These are phyloP conservation scores for Leuciscus idus DNA, from an alignment of 2,113 vertebrate species.

Conservation along the genomic window DNA sequence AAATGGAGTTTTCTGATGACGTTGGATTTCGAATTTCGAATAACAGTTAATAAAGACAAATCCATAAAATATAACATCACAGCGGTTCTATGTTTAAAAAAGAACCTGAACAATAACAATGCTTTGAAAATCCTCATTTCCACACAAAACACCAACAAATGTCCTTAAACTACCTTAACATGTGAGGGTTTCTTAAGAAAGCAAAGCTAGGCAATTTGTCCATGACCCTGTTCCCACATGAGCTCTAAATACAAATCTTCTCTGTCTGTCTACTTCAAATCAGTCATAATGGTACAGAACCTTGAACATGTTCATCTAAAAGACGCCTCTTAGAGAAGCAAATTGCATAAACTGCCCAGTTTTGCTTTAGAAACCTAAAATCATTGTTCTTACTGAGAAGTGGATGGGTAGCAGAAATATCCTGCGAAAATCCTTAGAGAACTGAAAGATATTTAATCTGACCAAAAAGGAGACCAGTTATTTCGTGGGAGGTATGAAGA, in stretches of 20 bases:
- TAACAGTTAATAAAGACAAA: neutral
- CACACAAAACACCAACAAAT: no score
- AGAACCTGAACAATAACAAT: neutral
- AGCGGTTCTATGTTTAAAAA: neutral
- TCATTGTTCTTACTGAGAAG: neutral
- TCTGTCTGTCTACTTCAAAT: neutral
- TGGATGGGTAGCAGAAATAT: neutral
- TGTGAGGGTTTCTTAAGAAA: neutral
- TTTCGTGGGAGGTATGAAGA: neutral
- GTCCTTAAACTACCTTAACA: neutral
- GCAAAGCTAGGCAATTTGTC: neutral
- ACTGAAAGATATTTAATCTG: neutral
- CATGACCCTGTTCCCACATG: neutral
- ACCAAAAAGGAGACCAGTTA: neutral
- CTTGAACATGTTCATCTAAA: slow-evolving; percentile 2
- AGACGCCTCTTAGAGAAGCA: neutral
- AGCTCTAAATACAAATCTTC: slow-evolving; percentile 2
- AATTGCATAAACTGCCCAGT: neutral
- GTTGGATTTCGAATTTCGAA: neutral
- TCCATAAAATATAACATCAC: neutral
- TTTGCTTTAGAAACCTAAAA: slow-evolving; percentile 1
- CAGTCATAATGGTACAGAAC: slow-evolving; percentile 10
- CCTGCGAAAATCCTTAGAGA: neutral
- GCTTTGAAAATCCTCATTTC: neutral
- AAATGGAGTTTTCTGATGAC: neutral